phyloP scores from a whole-genome alignment of 2,888 invertebrate species.

The Pristionchus maxplancki region DNA sequence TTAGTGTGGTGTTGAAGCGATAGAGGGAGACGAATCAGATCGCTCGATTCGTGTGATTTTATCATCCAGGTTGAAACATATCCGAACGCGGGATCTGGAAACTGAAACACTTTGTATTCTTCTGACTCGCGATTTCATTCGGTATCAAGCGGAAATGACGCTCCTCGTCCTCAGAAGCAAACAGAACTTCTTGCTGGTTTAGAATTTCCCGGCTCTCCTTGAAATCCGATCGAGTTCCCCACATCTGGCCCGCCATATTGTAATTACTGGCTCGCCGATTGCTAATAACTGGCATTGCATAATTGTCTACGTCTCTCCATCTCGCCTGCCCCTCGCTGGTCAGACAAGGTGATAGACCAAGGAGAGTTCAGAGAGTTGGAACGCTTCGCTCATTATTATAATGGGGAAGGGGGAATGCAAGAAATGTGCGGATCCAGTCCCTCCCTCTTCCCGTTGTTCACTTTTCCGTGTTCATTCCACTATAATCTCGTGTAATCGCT shows the following conservation, averaged over 20 bases:
- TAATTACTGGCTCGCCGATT: neutral
- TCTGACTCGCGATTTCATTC: neutral
- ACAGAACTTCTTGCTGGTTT: neutral
- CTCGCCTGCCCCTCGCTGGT: neutral
- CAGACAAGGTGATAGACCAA: neutral
- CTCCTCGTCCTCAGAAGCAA: neutral
- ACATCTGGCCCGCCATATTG: constrained; percentile 8
- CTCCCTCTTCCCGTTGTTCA: neutral
- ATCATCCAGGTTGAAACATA: no score
- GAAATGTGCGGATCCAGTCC: constrained; percentile 15
- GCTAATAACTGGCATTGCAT: neutral
- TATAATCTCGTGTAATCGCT: neutral
- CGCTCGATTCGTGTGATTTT: no score
- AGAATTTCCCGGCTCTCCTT: neutral
- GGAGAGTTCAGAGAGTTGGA: neutral
- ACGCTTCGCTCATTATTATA: neutral
- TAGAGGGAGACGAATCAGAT: no score
- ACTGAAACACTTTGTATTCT: no score
- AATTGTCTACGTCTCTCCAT: neutral
- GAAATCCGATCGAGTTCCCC: neutral
- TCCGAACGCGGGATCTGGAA: no score
- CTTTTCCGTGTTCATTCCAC: neutral
- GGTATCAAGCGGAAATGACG: neutral
- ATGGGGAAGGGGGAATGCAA: neutral
- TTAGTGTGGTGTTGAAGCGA: no score